These are phyloP conservation scores for Meandrusa payeni DNA, from an alignment of 2,888 invertebrate genomes.

Conservation along the genomic window DNA sequence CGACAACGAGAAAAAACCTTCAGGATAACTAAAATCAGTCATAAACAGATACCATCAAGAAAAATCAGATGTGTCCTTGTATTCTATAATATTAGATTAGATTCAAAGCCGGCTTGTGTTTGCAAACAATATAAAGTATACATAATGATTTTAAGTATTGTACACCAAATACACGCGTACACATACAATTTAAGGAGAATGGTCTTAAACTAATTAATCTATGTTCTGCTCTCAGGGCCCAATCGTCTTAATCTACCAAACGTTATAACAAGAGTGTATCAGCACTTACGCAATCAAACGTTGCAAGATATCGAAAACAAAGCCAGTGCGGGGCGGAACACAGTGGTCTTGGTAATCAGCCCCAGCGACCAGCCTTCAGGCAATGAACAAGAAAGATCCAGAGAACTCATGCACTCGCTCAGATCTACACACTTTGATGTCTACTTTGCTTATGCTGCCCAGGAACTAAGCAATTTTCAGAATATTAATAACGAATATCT, in stretches of 20 bases:
- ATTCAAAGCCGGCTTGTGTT: too few relatives aligned
- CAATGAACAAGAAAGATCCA: constrained; percentile 58
- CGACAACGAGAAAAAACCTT: too few relatives aligned
- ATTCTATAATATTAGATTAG: too few relatives aligned
- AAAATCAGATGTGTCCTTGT: too few relatives aligned
- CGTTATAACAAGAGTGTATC: constrained; percentile 69
- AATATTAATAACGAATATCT: constrained; percentile 68
- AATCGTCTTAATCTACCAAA: constrained; percentile 70
- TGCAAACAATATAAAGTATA: too few relatives aligned
- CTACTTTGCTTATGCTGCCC: constrained; percentile 75
- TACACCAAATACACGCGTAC: too few relatives aligned
- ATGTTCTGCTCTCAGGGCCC: constrained; percentile 69
- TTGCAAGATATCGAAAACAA: constrained; percentile 49
- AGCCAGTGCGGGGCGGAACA: constrained; percentile 62
- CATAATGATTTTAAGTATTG: too few relatives aligned
- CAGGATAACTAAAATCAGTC: too few relatives aligned
- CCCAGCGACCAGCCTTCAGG: constrained; percentile 68
- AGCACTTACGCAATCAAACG: constrained; percentile 67
- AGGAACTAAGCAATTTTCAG: constrained; percentile 62
- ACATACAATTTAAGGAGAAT: too few relatives aligned
- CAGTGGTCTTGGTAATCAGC: constrained; percentile 76
- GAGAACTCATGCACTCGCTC: constrained; percentile 63
- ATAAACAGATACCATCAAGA: too few relatives aligned
- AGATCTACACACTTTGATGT: constrained; percentile 74
- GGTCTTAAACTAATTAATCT: too few relatives aligned